phyloP scores from a whole-genome alignment of 2,113 vertebrate genomes.

The Bos indicus region DNA sequence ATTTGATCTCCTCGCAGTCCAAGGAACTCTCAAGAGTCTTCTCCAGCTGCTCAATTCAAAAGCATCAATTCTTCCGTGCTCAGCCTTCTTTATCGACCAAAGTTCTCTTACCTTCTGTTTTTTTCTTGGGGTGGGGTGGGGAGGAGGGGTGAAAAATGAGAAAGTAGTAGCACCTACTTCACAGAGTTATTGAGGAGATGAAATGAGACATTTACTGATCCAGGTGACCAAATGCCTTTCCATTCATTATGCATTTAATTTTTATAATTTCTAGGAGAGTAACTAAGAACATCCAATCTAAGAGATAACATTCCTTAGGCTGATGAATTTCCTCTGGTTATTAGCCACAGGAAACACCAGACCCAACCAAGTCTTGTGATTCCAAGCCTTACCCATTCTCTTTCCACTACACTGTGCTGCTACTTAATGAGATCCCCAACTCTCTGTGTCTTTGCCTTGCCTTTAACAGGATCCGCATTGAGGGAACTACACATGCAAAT shows the following conservation, averaged over 20 bases:
- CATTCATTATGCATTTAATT: background rate
- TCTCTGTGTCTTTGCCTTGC: background rate
- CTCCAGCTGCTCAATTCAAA: background rate
- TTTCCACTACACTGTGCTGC: background rate
- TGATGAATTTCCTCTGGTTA: background rate
- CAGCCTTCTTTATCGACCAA: background rate
- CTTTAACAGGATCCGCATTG: background rate
- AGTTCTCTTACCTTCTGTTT: background rate
- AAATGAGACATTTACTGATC: conserved; percentile 16
- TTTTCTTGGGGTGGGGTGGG: background rate
- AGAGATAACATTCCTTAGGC: background rate
- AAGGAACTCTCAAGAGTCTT: background rate
- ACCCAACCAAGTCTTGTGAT: background rate
- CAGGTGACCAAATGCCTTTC: background rate
- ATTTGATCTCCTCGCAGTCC: background rate
- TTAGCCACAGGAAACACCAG: background rate
- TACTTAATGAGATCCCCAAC: conserved; percentile 10
- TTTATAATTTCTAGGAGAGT: background rate
- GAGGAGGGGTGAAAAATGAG: background rate
- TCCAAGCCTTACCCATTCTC: background rate
- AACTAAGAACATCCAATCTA: background rate
- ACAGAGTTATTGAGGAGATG: background rate
- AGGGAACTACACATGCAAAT: conserved; percentile 27
- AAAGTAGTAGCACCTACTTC: background rate
- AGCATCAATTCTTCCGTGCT: background rate